phyloP scores from a whole-genome alignment of 2,113 vertebrate species.

The Rhinolophus sinicus region DNA sequence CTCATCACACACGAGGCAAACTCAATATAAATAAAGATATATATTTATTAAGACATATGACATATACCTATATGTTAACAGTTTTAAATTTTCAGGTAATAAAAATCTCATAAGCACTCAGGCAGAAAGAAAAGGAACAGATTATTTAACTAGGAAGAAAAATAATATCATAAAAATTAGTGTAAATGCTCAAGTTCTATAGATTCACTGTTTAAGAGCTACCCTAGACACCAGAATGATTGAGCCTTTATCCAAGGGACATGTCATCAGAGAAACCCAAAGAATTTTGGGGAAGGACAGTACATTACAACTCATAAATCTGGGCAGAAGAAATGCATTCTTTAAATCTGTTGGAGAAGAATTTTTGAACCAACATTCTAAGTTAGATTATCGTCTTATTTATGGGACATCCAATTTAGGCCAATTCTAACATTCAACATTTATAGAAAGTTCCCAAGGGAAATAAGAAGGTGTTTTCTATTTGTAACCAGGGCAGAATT shows the following conservation, averaged over 20 bases:
- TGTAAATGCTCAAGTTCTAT: not conserved
- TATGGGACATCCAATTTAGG: not conserved
- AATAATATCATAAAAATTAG: not conserved
- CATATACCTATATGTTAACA: not conserved
- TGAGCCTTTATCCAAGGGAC: not conserved
- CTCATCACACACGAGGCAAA: not conserved
- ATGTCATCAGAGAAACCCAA: not conserved
- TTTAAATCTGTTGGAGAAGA: not conserved
- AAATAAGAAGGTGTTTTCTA: not conserved
- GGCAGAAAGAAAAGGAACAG: not conserved
- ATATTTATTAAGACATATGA: not conserved
- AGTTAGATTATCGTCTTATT: slow-evolving; percentile 59
- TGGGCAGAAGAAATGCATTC: not conserved
- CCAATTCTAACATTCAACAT: slow-evolving; percentile 21
- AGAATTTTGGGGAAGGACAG: not conserved
- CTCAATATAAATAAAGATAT: not conserved
- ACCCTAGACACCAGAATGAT: not conserved
- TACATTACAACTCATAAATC: not conserved
- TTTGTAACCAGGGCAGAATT: slow-evolving; percentile 4
- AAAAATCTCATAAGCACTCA: not conserved
- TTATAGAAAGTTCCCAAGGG: not conserved
- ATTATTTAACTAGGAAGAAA: not conserved
- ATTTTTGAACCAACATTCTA: slow-evolving; percentile 45
- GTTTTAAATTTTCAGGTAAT: not conserved
- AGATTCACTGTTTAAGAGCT: not conserved